Conservation (phyloP, 2,113 vertebrate genomes). For the Sapayoa aenigma region DNA sequence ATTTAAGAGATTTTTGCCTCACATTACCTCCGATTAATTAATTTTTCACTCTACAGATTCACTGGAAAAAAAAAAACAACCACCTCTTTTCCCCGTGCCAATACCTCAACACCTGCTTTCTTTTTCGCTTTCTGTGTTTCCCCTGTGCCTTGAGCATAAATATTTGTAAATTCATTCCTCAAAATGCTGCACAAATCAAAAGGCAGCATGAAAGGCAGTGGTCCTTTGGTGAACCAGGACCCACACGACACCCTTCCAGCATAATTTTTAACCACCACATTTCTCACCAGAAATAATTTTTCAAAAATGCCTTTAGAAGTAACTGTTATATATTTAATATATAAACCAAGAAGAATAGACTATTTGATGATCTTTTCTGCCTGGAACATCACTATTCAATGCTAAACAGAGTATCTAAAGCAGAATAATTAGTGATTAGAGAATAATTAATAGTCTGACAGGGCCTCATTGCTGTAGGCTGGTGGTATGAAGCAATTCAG, state of each 20-base stretch:
- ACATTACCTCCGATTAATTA: not conserved
- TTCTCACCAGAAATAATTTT: not conserved
- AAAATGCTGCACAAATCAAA: not conserved
- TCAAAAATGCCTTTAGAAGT: not conserved
- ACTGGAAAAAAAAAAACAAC: not conserved
- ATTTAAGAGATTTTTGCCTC: not conserved
- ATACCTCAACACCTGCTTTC: not conserved
- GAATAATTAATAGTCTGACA: not conserved
- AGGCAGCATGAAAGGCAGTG: not conserved
- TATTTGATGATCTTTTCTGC: not conserved
- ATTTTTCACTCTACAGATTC: not conserved
- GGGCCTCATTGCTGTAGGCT: not conserved
- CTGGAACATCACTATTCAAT: not conserved
- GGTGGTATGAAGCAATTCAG: not conserved
- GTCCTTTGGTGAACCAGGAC: not conserved
- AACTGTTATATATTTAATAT: not conserved
- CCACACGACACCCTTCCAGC: rapidly evolving
- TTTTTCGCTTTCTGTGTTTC: not conserved
- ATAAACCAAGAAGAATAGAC: not conserved
- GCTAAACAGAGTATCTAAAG: not conserved
- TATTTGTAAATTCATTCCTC: not conserved
- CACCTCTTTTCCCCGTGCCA: rapidly evolving
- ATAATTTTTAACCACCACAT: not conserved
- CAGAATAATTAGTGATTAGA: not conserved
- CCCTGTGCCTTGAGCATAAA: not conserved